A percentile compares a stretch with the other conserved stretches of the same genome.
Evolutionary conservation across 92 coral and sea anemone species (phyloP).

Genomic region (Porites lobata): DNA sequence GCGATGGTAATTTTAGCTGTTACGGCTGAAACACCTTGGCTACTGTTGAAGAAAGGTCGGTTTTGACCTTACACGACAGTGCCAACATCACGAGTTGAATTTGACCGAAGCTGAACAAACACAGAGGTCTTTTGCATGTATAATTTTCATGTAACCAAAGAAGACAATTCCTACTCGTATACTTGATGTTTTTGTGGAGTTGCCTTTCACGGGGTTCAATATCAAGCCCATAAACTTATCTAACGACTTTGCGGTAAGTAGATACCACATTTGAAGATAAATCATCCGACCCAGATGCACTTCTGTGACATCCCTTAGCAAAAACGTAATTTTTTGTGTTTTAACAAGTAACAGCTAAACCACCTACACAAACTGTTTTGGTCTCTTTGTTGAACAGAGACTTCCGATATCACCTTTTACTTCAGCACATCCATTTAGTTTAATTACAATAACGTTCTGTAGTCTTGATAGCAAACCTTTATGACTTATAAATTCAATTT

Average conservation of each 20-base stretch:
- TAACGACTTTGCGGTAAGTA: constrained; percentile 13
- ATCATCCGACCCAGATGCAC: not conserved
- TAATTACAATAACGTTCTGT: constrained; percentile 12
- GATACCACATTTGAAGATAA: not conserved
- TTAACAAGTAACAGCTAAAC: constrained; percentile 9
- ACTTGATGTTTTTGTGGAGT: constrained; percentile 13
- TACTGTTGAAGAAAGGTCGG: not conserved
- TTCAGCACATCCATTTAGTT: not conserved
- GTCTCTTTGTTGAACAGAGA: constrained; percentile 24
- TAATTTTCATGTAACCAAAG: constrained; percentile 34
- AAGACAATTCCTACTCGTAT: constrained; percentile 33
- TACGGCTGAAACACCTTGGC: constrained; percentile 3
- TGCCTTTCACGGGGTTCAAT: not conserved
- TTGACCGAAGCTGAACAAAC: constrained; percentile 48
- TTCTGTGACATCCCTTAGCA: not conserved
- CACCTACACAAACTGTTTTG: not conserved
- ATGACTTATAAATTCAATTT: constrained; percentile 44
- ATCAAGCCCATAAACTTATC: not conserved
- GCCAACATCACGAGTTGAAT: constrained; percentile 4
- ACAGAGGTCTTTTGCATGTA: constrained; percentile 31
- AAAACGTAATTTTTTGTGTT: not conserved
- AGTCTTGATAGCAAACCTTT: constrained; percentile 9
- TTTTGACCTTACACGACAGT: not conserved
- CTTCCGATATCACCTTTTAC: not conserved
- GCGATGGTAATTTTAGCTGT: constrained; percentile 10